Percentiles rank a stretch among this genome's conserved stretches.
These are phyloP conservation scores for Augochlora pura DNA, from an alignment of 1,140 invertebrate genomes.

Conservation along the genomic window DNA sequence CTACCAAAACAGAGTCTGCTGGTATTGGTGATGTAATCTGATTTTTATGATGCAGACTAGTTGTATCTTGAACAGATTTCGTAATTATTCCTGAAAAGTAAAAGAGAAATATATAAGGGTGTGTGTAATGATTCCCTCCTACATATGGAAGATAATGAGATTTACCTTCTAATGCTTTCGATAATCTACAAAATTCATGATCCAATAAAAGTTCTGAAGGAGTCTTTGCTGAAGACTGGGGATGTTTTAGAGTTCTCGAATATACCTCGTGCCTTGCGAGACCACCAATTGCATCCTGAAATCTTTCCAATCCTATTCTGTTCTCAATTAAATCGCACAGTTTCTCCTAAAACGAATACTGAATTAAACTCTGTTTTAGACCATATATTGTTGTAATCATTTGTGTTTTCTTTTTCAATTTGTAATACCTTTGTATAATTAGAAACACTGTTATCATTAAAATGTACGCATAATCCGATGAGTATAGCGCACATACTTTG, in stretches of 20 bases:
- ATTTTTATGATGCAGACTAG: constrained; percentile 69
- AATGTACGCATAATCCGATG: constrained; percentile 95
- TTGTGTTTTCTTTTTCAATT: too few relatives aligned
- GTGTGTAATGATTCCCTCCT: neutral
- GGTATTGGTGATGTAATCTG: constrained; percentile 66
- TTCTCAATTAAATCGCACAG: constrained; percentile 93
- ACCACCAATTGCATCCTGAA: constrained; percentile 92
- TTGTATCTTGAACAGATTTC: constrained; percentile 81
- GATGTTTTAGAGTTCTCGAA: constrained; percentile 94
- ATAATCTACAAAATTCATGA: constrained; percentile 96
- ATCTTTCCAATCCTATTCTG: constrained; percentile 94
- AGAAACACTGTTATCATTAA: constrained; percentile 93
- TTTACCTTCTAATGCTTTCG: constrained; percentile 88
- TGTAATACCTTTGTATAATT: constrained; percentile 85
- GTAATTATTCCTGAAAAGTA: constrained; percentile 71
- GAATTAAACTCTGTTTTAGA: neutral
- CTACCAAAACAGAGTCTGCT: constrained; percentile 83
- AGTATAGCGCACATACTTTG: constrained; percentile 95
- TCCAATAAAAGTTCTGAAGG: constrained; percentile 93
- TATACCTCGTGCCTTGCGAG: constrained; percentile 95
- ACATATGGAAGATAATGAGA: neutral
- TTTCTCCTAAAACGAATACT: constrained; percentile 82
- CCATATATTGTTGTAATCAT: too few relatives aligned
- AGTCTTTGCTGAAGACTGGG: constrained; percentile 90
- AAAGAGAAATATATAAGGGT: too few relatives aligned